These are phyloP conservation scores for Bombus ignitus DNA, from an alignment of 1,140 invertebrate species.

Conservation along the genomic window DNA sequence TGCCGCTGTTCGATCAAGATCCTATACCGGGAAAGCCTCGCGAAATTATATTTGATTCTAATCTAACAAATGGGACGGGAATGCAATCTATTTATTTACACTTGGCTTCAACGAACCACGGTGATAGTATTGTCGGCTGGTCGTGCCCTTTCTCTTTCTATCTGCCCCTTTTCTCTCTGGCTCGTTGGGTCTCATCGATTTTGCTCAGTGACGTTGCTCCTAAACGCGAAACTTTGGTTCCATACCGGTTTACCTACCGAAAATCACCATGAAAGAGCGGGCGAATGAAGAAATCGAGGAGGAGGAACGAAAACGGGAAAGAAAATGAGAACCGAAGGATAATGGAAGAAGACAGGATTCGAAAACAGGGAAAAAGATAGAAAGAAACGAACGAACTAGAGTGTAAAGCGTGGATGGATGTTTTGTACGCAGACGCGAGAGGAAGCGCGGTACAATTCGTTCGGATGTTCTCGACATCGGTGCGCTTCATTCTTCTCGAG, in stretches of 20 bases:
- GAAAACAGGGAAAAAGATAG: background rate
- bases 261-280: background rate
- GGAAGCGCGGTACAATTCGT: slow-evolving; percentile 5
- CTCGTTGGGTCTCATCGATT: slow-evolving; percentile 37
- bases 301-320: background rate
- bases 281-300: background rate
- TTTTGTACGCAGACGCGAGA: slow-evolving; percentile 1
- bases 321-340: background rate
- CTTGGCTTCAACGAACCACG: slow-evolving; percentile 61
- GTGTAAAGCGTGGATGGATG: background rate
- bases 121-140: slow-evolving; percentile 49
- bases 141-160: background rate
- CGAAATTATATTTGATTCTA: slow-evolving; percentile 82
- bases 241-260: background rate
- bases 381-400: background rate
- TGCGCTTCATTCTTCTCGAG: slow-evolving; percentile 24
- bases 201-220: background rate
- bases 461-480: slow-evolving; percentile 15
- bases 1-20: slow-evolving; percentile 38
- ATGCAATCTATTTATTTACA: slow-evolving; percentile 80
- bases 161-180: background rate
- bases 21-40: slow-evolving; percentile 41
- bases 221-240: background rate
- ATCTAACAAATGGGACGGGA: slow-evolving; percentile 80
- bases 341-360: background rate